phyloP scores from a whole-genome alignment of 1,140 invertebrate species.

The Lerema accius region DNA sequence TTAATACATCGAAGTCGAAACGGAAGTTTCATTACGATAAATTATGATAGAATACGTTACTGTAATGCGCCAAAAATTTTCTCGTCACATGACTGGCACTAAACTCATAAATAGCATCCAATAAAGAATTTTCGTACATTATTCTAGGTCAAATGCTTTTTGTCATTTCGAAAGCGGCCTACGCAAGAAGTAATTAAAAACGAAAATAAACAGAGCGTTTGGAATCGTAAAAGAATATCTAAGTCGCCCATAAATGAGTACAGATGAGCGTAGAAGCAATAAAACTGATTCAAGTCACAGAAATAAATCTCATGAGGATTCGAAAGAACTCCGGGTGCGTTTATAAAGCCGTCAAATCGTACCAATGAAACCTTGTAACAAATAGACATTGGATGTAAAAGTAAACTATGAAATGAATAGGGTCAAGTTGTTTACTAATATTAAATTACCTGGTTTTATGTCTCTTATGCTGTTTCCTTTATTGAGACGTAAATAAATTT shows the following conservation, averaged over 20 bases:
- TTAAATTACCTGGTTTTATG: no score
- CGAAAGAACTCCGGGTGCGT: slow-evolving; percentile 44
- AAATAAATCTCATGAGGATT: slow-evolving; percentile 79
- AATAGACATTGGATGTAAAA: no score
- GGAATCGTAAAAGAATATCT: slow-evolving; percentile 81
- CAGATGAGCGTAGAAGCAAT: slow-evolving; percentile 77
- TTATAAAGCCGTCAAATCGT: slow-evolving; percentile 8
- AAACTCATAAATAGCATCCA: slow-evolving; percentile 50
- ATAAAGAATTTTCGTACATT: slow-evolving; percentile 55
- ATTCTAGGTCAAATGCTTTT: slow-evolving; percentile 67
- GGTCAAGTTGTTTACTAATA: no score
- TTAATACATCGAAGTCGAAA: slow-evolving; percentile 4
- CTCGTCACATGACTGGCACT: slow-evolving; percentile 30
- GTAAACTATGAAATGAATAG: no score
- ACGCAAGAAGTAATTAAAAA: slow-evolving; percentile 81
- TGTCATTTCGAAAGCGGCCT: slow-evolving; percentile 74
- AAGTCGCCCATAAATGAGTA: slow-evolving; percentile 80
- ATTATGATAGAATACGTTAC: slow-evolving; percentile 24
- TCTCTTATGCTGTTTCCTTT: no score
- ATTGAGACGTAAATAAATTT: no score
- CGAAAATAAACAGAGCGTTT: slow-evolving; percentile 80
- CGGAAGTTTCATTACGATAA: slow-evolving; percentile 21
- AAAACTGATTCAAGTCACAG: slow-evolving; percentile 79
- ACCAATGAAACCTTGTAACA: background rate
- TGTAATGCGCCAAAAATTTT: slow-evolving; percentile 24